Evolutionary conservation across 2,888 invertebrate genomes (phyloP).

Genomic region (Orchesellides sinensis): DNA sequence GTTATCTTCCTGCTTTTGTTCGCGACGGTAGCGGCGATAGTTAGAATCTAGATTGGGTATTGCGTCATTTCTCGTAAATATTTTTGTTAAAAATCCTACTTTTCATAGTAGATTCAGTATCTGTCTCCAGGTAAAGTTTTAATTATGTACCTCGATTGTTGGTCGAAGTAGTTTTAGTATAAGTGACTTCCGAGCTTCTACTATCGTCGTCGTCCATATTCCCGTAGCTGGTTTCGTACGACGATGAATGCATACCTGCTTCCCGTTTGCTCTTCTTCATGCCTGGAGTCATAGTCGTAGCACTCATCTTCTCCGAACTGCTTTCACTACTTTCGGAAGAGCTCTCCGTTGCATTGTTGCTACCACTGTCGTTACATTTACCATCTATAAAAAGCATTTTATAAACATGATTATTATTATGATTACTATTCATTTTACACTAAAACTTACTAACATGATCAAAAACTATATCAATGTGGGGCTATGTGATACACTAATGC

Average conservation of each 20-base stretch:
- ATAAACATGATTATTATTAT: no score
- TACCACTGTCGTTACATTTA: conserved; percentile 16
- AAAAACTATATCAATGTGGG: no score
- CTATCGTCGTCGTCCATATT: conserved; percentile 8
- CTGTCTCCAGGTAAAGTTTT: no score
- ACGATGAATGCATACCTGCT: background rate
- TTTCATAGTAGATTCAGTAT: background rate
- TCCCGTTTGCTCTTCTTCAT: conserved; percentile 21
- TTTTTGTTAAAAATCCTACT: background rate
- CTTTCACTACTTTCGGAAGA: background rate
- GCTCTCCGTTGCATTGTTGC: background rate
- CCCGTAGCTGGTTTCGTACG: background rate
- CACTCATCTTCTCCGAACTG: no score
- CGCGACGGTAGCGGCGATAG: background rate
- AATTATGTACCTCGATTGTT: background rate
- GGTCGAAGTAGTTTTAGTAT: conserved; percentile 1
- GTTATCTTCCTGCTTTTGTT: no score
- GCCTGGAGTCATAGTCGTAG: conserved; percentile 20
- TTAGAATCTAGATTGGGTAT: background rate
- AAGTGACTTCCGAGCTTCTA: conserved; percentile 19
- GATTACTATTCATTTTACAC: no score
- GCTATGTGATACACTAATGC: no score
- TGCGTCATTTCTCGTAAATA: background rate
- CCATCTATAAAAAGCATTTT: no score
- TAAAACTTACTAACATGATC: no score